These are phyloP conservation scores for Galerucella calmariensis DNA, from an alignment of 2,888 invertebrate species.

Conservation along the genomic window DNA sequence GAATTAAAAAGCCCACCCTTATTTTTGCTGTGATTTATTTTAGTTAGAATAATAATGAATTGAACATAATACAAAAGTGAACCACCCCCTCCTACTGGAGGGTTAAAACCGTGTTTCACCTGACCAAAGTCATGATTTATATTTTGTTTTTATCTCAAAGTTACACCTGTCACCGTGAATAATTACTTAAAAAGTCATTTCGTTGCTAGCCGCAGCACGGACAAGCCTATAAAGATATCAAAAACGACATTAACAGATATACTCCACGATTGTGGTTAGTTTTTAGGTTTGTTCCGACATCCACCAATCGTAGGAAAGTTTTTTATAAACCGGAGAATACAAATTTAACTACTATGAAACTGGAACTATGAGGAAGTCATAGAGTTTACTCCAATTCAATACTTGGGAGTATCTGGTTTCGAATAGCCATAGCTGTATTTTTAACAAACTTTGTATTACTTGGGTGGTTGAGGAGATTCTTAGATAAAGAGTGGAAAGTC, in stretches of 20 bases:
- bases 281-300: slow-evolving; percentile 14
- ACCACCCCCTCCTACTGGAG: background rate
- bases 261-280: slow-evolving; percentile 19
- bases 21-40: too few relatives aligned
- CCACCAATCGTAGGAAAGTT: background rate
- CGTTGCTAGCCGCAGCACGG: slow-evolving; percentile 16
- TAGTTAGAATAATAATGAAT: background rate
- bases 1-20: too few relatives aligned
- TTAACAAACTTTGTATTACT: too few relatives aligned
- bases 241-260: slow-evolving; percentile 26
- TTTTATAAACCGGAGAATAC: background rate
- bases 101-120: slow-evolving; percentile 26
- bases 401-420: too few relatives aligned
- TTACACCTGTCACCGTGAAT: slow-evolving; percentile 39
- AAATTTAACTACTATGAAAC: too few relatives aligned
- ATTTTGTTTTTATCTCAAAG: slow-evolving; percentile 41
- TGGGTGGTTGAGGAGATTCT: too few relatives aligned
- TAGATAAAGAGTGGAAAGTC: too few relatives aligned
- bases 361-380: too few relatives aligned
- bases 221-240: slow-evolving; percentile 30
- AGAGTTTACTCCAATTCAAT: too few relatives aligned
- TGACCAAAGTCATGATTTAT: slow-evolving; percentile 44
- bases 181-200: slow-evolving; percentile 34
- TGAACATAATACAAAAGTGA: background rate
- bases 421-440: too few relatives aligned